phyloP scores from a whole-genome alignment of 2,888 invertebrate species.

The Horisme vitalbata region DNA sequence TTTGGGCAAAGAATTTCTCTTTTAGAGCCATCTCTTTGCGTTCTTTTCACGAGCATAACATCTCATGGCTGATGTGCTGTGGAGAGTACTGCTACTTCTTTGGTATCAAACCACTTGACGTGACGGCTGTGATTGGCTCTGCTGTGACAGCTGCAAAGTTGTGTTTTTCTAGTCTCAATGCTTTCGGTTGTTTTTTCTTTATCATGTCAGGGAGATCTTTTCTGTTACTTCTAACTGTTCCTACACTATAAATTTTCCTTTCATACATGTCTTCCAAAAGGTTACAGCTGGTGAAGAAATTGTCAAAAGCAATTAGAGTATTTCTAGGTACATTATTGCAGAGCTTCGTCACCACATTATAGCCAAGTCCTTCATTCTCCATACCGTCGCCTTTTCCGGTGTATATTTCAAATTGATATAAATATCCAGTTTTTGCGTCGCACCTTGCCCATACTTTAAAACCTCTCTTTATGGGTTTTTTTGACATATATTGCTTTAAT shows the following conservation, averaged over 20 bases:
- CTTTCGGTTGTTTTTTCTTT: conserved; percentile 33
- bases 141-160: conserved; percentile 39
- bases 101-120: conserved; percentile 29
- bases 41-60: conserved; percentile 35
- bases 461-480: conserved; percentile 25
- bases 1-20: conserved; percentile 40
- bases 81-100: conserved; percentile 28
- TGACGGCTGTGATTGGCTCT: conserved; percentile 35
- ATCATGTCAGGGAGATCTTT: conserved; percentile 38
- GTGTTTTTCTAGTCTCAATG: conserved; percentile 36
- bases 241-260: too few relatives aligned
- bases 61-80: conserved; percentile 38
- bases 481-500: conserved; percentile 26
- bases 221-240: conserved; percentile 39
- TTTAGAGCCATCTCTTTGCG: conserved; percentile 46
- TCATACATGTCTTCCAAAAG: conserved; percentile 28
- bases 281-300: conserved; percentile 40
- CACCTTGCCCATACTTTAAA: conserved; percentile 38
- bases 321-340: conserved; percentile 31
- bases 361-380: conserved; percentile 30
- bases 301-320: conserved; percentile 43
- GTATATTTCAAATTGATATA: conserved; percentile 38
- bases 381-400: conserved; percentile 34
- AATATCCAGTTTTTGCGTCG: conserved; percentile 33
- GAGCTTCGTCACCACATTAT: conserved; percentile 34